A percentile compares a stretch with the other conserved stretches of the same genome.
phyloP scores from a whole-genome alignment of 35 echinoderm and acorn worm species.

The Holothuria glaberrima region DNA sequence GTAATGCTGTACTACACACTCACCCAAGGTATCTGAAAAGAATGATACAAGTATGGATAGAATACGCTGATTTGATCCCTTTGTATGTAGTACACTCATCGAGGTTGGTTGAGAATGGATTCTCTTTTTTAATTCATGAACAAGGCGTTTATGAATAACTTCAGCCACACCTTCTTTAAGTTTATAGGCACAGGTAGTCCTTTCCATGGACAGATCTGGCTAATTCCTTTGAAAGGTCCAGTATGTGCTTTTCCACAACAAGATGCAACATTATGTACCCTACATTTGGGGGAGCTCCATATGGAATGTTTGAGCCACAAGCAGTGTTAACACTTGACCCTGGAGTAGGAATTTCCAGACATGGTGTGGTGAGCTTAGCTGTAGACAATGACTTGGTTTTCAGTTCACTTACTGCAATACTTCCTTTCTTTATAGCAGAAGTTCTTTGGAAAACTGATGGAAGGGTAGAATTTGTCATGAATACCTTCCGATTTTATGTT shows the following conservation, averaged over 20 bases:
- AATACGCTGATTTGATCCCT: neutral
- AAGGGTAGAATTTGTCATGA: too few species aligned
- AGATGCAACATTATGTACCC: conserved; percentile 39
- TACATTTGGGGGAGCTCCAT: conserved; percentile 63
- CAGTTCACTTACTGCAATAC: too few species aligned
- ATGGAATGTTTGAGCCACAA: conserved; percentile 30
- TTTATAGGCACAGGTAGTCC: neutral
- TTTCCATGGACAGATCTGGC: conserved; percentile 14
- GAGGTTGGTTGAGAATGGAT: neutral
- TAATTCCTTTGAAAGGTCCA: neutral
- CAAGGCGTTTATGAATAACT: conserved; percentile 8
- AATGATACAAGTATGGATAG: conserved; percentile 6
- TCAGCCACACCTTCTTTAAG: neutral
- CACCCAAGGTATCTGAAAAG: neutral
- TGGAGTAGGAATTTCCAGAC: too few species aligned
- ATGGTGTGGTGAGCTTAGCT: too few species aligned
- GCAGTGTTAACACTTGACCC: too few species aligned
- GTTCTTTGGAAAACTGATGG: too few species aligned
- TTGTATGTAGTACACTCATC: conserved; percentile 4
- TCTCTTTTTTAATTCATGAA: neutral
- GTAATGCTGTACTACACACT: conserved; percentile 7
- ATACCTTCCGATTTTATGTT: too few species aligned
- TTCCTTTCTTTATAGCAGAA: too few species aligned
- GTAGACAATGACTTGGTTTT: too few species aligned
- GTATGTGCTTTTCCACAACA: conserved; percentile 47